Base-by-base conservation (phyloP, 2,888 invertebrate genomes). In the Limnephilus rhombicus region DNA sequence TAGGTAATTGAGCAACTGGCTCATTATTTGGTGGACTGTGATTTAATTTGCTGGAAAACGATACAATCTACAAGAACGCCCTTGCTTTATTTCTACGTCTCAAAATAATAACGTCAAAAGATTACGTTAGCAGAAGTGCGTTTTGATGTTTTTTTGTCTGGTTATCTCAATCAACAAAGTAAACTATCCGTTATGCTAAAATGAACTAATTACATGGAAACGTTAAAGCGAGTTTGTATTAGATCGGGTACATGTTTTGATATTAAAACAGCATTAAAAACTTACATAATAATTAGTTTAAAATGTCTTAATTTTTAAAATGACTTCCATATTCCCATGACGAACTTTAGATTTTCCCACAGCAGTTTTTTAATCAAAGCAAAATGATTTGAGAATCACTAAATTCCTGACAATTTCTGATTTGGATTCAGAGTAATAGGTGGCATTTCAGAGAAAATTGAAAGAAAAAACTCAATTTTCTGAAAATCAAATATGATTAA, bases 1-100 rank as follows among this genome's bases (percentile, higher is more conserved):
- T 89, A 68, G 37, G 88, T 89, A 89, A 89, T 89, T 89, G 80
- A 89, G 88, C 88, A 31, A 80, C 80, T 37, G 53, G 41, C 87
- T 87, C 45, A 80, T 89, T 89, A 86, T 45, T 68, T 80, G 34
- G 15, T 89, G 45, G 80, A 29, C 86, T 45, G 83, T 83, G 45
- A 86, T 86, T 86, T 86, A 37, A 86, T 86, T 86, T 49, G 86
- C 86, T 86, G 29, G 29, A 41, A 89, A 89, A 41, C 34, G 88
- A 89, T 89, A 37, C 18, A 80, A 80, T 80, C 80, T 89, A 89
- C 80, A 80, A 80, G 88, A 31, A 31, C 13, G 88, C 80, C 68
- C 68, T 68, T n/a, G 68, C 68, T 68, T 68, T 5, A 24, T 68
- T 68, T 68, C 37, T 24, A 83, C 24, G 31, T 83, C 34, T 83